These are phyloP conservation scores for Acronicta aceris DNA, from an alignment of 2,888 invertebrate genomes.

Conservation along the genomic window DNA sequence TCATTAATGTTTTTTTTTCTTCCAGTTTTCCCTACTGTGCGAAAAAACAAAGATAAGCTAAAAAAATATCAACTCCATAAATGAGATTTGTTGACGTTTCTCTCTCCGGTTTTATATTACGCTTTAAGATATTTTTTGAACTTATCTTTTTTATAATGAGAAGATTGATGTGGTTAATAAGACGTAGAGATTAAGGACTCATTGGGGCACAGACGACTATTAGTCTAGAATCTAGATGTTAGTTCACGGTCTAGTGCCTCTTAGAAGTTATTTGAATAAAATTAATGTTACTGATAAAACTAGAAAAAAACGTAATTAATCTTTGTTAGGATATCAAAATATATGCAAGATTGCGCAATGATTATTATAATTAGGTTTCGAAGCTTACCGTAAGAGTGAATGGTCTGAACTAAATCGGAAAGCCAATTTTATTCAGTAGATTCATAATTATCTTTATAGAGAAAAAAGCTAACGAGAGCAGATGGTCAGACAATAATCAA, in stretches of 20 bases:
- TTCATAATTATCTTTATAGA: too few species aligned
- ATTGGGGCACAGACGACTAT: slow-evolving; percentile 19
- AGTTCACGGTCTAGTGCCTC: slow-evolving; percentile 36
- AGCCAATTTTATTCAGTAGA: too few species aligned
- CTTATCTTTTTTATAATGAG: slow-evolving; percentile 41
- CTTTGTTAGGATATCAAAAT: neutral
- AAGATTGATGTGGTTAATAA: slow-evolving; percentile 37
- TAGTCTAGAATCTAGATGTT: slow-evolving; percentile 28
- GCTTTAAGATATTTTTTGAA: slow-evolving; percentile 41
- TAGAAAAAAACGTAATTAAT: slow-evolving; percentile 19
- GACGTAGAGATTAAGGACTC: slow-evolving; percentile 22
- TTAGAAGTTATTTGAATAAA: slow-evolving; percentile 20
- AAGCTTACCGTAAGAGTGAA: too few species aligned
- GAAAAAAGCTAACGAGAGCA: too few species aligned
- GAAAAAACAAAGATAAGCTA: slow-evolving; percentile 67
- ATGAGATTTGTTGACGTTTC: slow-evolving; percentile 56
- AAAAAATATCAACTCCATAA: slow-evolving; percentile 62
- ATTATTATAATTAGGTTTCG: too few species aligned
- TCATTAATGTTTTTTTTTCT: slow-evolving; percentile 76
- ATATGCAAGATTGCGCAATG: too few species aligned
- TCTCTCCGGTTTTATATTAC: slow-evolving; percentile 50
- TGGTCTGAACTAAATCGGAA: too few species aligned
- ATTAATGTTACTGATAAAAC: slow-evolving; percentile 22
- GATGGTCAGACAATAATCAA: too few species aligned
- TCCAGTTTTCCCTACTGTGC: slow-evolving; percentile 62